Base-by-base conservation (phyloP, 2,797 vertebrate genomes). In the Acestrorhynchus altus region DNA sequence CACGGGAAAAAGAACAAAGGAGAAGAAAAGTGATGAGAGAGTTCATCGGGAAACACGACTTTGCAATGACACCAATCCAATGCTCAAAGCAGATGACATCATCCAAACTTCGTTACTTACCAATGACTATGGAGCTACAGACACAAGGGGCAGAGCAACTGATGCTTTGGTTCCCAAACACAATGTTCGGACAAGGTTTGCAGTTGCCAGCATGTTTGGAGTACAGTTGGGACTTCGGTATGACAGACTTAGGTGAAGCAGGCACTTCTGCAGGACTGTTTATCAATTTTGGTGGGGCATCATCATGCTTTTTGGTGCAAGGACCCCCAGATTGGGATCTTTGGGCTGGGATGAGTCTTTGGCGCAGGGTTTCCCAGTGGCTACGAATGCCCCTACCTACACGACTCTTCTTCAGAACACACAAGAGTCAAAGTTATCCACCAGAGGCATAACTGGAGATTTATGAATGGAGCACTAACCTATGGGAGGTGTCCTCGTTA, bases 361-460 rank as follows among this genome's bases (percentile, higher is more conserved):
- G 82, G 8, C 6, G 85, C 74, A 90, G 57, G 72, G 83, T 78
- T 73, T 88, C 87, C 90, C 90, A 90, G 78, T 85, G 88, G 68
- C 79, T 86, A 51, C 31, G 71, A 42, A 81, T 9, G 12, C 59
- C 81, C 16, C 24, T 71, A 75, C 73, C 61, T 46, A 76, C 63
- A 67, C 44, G 77, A 68, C 65, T 85, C 47, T 83, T 74, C 44
- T 77, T 61, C 35, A 78, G 76, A 81, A 80, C 75, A 75, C 84
- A 87, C 2, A 76, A 39, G 60, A 57, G 44, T 72, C 13, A 64
- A 35, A 74, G 79, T 81, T 73, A 86, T 61, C 59, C 16, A 64
- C 20, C 1, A 65, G 4, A 70, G 16, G 31, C 31, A n/a, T n/a
- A 35, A 35, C 31, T 35, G 6, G 31, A 35, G 31, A 35, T 35